These are phyloP conservation scores for Shinisaurus crocodilurus DNA, from an alignment of 2,113 vertebrate genomes.

Conservation along the genomic window DNA sequence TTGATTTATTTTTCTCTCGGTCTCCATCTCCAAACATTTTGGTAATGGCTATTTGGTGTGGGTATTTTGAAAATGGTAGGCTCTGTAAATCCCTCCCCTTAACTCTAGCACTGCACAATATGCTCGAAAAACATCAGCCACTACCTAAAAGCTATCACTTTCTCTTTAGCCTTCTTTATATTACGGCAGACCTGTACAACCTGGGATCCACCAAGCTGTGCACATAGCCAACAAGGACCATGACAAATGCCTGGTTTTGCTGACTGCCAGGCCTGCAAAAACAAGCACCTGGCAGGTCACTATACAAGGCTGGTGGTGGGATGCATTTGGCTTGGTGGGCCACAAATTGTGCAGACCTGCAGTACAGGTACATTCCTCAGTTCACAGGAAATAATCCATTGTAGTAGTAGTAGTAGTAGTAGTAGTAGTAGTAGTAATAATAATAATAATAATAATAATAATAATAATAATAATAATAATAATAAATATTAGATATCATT, in stretches of 20 bases:
- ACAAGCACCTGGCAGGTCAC: not conserved
- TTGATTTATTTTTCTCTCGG: not conserved
- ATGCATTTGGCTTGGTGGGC: not conserved
- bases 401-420: too few relatives aligned
- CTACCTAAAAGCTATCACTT: fast-evolving
- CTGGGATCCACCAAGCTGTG: not conserved
- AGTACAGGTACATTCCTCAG: not conserved
- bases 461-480: too few relatives aligned
- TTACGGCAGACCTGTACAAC: not conserved
- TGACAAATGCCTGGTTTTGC: not conserved
- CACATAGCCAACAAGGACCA: not conserved
- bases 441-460: too few relatives aligned
- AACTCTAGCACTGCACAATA: not conserved
- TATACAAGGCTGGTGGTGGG: not conserved
- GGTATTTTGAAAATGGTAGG: fast-evolving
- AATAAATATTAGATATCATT: too few relatives aligned
- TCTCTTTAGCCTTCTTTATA: not conserved
- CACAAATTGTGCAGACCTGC: not conserved
- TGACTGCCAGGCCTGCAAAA: not conserved
- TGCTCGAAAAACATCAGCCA: not conserved
- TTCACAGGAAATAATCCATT: not conserved
- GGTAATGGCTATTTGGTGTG: fast-evolving
- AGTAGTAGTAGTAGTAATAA: too few relatives aligned
- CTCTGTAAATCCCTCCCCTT: not conserved
- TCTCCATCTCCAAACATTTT: not conserved